Evolutionary conservation across 2,888 invertebrate genomes (phyloP).

Genomic region (Oligia fasciuncula): DNA sequence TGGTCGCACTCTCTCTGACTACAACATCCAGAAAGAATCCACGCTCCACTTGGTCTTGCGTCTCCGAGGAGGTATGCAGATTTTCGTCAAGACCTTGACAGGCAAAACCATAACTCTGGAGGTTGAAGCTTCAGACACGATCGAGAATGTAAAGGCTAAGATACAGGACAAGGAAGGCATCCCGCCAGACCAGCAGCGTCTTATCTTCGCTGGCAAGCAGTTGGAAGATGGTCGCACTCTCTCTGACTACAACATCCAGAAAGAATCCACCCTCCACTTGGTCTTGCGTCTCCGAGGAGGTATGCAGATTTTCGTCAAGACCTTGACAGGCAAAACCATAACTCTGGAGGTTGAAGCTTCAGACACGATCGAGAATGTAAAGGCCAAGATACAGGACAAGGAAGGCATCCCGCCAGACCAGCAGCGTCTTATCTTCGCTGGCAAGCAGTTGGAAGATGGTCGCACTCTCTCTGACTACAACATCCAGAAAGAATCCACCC

Average conservation of each 20-base stretch:
- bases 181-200: slow-evolving; percentile 74
- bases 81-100: slow-evolving; percentile 22
- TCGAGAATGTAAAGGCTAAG: slow-evolving; percentile 68
- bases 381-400: slow-evolving; percentile 74
- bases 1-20: slow-evolving; percentile 47
- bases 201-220: slow-evolving; percentile 74
- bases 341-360: slow-evolving; percentile 73
- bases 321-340: slow-evolving; percentile 73
- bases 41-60: slow-evolving; percentile 79
- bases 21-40: slow-evolving; percentile 79
- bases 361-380: slow-evolving; percentile 74
- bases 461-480: slow-evolving; percentile 72
- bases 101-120: slow-evolving; percentile 27
- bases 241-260: slow-evolving; percentile 74
- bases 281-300: slow-evolving; percentile 73
- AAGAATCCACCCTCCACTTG: slow-evolving; percentile 72
- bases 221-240: slow-evolving; percentile 73
- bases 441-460: slow-evolving; percentile 73
- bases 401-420: slow-evolving; percentile 75
- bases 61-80: slow-evolving; percentile 67
- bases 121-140: slow-evolving; percentile 43
- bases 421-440: slow-evolving; percentile 72
- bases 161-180: slow-evolving; percentile 76
- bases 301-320: slow-evolving; percentile 76
- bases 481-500: slow-evolving; percentile 48